phyloP scores from a whole-genome alignment of 2,888 invertebrate species.

The Synanthedon myopaeformis region DNA sequence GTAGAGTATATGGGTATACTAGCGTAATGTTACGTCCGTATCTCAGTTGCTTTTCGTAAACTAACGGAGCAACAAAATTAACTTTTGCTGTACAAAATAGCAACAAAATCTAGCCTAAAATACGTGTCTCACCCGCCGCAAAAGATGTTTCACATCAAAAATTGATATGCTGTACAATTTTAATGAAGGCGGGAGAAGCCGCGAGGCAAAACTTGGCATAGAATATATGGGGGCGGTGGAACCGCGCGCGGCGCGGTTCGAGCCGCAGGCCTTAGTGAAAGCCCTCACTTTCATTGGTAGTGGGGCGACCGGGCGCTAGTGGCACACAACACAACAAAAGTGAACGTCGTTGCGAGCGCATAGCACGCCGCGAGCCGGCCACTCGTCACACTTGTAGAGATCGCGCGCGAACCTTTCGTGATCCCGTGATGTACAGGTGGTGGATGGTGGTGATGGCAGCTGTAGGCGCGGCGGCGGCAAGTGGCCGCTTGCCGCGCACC shows the following conservation, averaged over 20 bases:
- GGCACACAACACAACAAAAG: slow-evolving; percentile 55
- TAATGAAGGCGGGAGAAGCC: too few relatives aligned
- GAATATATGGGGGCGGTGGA: not conserved
- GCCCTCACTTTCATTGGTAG: slow-evolving; percentile 60
- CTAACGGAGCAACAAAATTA: too few relatives aligned
- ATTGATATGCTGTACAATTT: too few relatives aligned
- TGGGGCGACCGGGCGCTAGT: slow-evolving; percentile 27
- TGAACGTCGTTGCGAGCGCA: slow-evolving; percentile 44
- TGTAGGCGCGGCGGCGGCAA: slow-evolving; percentile 48
- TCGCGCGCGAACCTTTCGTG: slow-evolving; percentile 36
- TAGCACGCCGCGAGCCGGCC: slow-evolving; percentile 37
- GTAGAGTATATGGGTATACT: too few relatives aligned
- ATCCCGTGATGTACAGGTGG: slow-evolving; percentile 52
- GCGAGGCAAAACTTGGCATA: too few relatives aligned
- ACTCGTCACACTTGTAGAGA: slow-evolving; percentile 40
- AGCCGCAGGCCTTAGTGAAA: slow-evolving; percentile 37
- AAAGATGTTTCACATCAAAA: too few relatives aligned
- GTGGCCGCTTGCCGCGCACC: slow-evolving; percentile 53
- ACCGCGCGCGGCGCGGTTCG: slow-evolving; percentile 13
- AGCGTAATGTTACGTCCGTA: too few relatives aligned
- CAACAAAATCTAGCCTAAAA: too few relatives aligned
- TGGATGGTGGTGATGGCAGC: slow-evolving; percentile 51
- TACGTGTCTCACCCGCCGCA: too few relatives aligned
- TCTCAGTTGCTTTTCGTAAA: too few relatives aligned
- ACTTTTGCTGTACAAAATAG: too few relatives aligned